Conservation (phyloP, 2,888 invertebrate species). For the Bugula neritina region DNA sequence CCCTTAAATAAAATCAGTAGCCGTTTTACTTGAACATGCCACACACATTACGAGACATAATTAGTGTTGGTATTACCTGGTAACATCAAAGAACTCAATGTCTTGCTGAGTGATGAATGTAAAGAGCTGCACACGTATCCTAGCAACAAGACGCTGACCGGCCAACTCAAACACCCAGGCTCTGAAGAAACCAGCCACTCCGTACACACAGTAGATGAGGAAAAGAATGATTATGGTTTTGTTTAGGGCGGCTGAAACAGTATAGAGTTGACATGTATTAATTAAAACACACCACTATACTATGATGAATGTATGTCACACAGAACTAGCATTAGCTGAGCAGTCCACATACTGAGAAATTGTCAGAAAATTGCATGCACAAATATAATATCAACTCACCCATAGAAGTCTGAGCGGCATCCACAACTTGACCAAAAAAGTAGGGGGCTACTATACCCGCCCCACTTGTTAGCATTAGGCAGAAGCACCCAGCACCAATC, state of each 20-base stretch:
- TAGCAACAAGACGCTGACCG: slow-evolving; percentile 48
- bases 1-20: no score
- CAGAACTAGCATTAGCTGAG: no score
- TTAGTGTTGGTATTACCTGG: no score
- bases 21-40: no score
- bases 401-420: slow-evolving; percentile 45
- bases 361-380: no score
- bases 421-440: slow-evolving; percentile 50
- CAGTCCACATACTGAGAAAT: no score
- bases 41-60: no score
- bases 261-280: no score
- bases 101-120: slow-evolving; percentile 43
- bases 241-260: slow-evolving; percentile 41
- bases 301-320: no score
- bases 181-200: slow-evolving; percentile 39
- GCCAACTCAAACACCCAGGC: slow-evolving; percentile 47
- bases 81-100: slow-evolving; percentile 49
- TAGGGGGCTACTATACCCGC: slow-evolving; percentile 44
- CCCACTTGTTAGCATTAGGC: slow-evolving; percentile 39
- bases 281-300: no score
- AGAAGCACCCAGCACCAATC: slow-evolving; percentile 34
- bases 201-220: slow-evolving; percentile 41
- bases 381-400: no score
- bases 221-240: slow-evolving; percentile 42
- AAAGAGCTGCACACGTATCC: slow-evolving; percentile 44